phyloP scores from a whole-genome alignment of 2,797 vertebrate species.

The Bufotes viridis region DNA sequence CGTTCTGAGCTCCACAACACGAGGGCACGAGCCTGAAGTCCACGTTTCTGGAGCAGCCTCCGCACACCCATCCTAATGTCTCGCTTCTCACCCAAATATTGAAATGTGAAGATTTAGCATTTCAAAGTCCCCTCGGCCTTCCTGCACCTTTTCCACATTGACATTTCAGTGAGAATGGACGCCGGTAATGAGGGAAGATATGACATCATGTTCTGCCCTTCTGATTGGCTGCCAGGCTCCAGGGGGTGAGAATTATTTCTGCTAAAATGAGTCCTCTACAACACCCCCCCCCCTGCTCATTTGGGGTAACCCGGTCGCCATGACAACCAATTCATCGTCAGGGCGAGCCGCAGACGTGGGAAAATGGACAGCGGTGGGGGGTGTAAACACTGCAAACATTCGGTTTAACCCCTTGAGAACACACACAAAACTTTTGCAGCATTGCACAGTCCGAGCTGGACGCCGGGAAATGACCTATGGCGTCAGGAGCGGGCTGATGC shows the following conservation, averaged over 20 bases:
- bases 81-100: not conserved
- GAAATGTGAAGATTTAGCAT: not conserved
- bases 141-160: constrained; percentile 13
- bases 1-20: not conserved
- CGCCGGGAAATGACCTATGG: not conserved
- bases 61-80: not conserved
- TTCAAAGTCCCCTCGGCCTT: constrained; percentile 12
- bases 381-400: constrained; percentile 57
- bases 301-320: constrained; percentile 46
- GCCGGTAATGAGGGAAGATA: constrained; percentile 30
- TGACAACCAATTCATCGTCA: constrained; percentile 54
- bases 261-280: constrained; percentile 55
- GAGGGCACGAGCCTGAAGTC: no score
- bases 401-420: constrained; percentile 34
- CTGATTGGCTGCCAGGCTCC: constrained; percentile 58
- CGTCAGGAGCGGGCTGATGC: no score
- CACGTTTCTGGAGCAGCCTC: no score
- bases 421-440: not conserved
- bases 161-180: constrained; percentile 26
- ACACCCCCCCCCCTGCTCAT: constrained; percentile 37
- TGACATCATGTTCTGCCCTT: constrained; percentile 56
- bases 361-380: constrained; percentile 40
- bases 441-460: not conserved
- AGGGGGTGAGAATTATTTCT: constrained; percentile 59
- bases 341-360: constrained; percentile 52